Percentiles rank a stretch among this genome's conserved stretches.
phyloP scores from a whole-genome alignment of 2,113 vertebrate genomes.

The Microcebus murinus region DNA sequence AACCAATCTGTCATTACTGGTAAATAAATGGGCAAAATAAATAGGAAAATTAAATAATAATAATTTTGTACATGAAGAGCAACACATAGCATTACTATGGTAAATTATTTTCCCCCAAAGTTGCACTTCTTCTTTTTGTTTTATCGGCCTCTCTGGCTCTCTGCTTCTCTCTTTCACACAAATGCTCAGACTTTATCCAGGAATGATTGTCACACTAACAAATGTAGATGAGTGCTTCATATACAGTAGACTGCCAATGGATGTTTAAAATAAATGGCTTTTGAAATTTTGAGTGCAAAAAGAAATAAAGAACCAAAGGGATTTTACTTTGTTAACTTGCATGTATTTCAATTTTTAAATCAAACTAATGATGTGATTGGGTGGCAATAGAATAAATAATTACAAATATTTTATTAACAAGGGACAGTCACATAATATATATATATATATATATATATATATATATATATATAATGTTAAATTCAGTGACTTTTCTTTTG shows the following conservation, averaged over 20 bases:
- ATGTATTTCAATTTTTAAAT: not conserved
- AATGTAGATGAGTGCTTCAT: not conserved
- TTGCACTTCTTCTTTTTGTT: not conserved
- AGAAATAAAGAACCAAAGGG: not conserved
- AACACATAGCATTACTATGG: not conserved
- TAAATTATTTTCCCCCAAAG: not conserved
- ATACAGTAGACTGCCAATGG: not conserved
- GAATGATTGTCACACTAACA: not conserved
- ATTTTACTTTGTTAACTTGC: not conserved
- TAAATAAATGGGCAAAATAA: not conserved
- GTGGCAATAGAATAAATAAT: not conserved
- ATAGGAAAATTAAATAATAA: not conserved
- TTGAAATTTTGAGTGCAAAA: not conserved
- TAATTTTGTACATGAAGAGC: not conserved
- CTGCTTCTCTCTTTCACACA: not conserved
- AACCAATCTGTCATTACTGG: not conserved
- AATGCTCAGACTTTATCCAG: not conserved
- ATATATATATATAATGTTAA: not conserved
- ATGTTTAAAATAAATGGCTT: slow-evolving; percentile 20
- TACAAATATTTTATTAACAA: slow-evolving; percentile 35
- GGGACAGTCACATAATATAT: not conserved
- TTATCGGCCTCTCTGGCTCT: not conserved
- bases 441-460: too few relatives aligned
- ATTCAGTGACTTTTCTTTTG: not conserved
- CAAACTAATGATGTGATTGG: not conserved